Evolutionary conservation across 2,113 vertebrate genomes (phyloP).

Genomic region (Scomber scombrus): DNA sequence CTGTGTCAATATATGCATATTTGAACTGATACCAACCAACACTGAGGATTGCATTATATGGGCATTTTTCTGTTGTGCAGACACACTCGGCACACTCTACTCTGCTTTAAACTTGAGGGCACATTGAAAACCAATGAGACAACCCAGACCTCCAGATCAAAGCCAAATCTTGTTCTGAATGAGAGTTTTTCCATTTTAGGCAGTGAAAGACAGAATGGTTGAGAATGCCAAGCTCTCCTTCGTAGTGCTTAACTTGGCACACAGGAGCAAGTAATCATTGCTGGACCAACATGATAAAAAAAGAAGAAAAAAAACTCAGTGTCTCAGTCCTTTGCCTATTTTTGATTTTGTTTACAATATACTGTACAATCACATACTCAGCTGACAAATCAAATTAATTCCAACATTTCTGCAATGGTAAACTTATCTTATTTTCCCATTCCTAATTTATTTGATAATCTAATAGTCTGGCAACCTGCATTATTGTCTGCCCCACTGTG

Average conservation of each 20-base stretch:
- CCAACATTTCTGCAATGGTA: too few species aligned
- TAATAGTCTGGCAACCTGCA: too few species aligned
- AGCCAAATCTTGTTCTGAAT: conserved; percentile 4
- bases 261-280: conserved; percentile 5
- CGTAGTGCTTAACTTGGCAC: conserved; percentile 42
- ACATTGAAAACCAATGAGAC: not conserved
- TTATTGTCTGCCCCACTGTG: not conserved
- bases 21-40: not conserved
- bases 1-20: not conserved
- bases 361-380: too few species aligned
- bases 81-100: not conserved
- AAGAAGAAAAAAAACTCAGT: not conserved
- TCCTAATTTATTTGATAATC: too few species aligned
- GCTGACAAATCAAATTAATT: too few species aligned
- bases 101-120: conserved; percentile 4
- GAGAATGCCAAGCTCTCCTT: conserved; percentile 26
- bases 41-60: not conserved
- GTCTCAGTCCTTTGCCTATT: conserved; percentile 4
- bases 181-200: conserved; percentile 57
- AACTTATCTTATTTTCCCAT: too few species aligned
- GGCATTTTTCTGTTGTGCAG: not conserved
- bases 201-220: conserved; percentile 6
- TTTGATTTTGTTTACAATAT: not conserved
- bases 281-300: not conserved
- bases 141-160: conserved; percentile 1